phyloP scores from a whole-genome alignment of 2,888 invertebrate genomes.

The Trisateles emortualis region DNA sequence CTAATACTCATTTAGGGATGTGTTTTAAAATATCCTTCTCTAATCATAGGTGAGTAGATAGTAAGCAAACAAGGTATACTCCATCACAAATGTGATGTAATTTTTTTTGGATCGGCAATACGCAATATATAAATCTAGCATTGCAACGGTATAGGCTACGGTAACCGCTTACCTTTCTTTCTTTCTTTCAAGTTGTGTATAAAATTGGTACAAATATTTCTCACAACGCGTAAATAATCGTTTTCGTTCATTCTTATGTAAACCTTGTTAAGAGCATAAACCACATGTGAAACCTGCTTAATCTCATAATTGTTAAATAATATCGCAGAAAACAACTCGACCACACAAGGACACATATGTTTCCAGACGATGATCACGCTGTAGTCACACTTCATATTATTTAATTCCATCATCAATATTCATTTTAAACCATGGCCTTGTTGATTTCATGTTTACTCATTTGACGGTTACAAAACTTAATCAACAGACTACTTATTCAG shows the following conservation, averaged over 20 bases:
- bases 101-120: too few species aligned
- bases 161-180: too few species aligned
- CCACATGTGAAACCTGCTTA: constrained; percentile 1
- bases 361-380: constrained; percentile 58
- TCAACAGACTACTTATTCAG: constrained; percentile 22
- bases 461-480: constrained; percentile 41
- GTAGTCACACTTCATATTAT: constrained; percentile 55
- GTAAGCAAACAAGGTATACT: too few species aligned
- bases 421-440: constrained; percentile 64
- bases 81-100: too few species aligned
- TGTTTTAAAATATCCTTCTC: too few species aligned
- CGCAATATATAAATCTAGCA: too few species aligned
- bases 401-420: constrained; percentile 60
- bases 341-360: constrained; percentile 76
- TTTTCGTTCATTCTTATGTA: background rate
- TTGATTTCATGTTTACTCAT: constrained; percentile 60
- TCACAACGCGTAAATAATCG: background rate
- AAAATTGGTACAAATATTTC: background rate
- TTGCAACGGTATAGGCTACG: too few species aligned
- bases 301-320: constrained; percentile 23
- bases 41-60: too few species aligned
- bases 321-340: constrained; percentile 38
- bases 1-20: too few species aligned
- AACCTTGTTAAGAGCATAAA: background rate
- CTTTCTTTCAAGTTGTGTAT: too few species aligned